phyloP scores from a whole-genome alignment of 2,888 invertebrate genomes.

The Xestia ashworthii region DNA sequence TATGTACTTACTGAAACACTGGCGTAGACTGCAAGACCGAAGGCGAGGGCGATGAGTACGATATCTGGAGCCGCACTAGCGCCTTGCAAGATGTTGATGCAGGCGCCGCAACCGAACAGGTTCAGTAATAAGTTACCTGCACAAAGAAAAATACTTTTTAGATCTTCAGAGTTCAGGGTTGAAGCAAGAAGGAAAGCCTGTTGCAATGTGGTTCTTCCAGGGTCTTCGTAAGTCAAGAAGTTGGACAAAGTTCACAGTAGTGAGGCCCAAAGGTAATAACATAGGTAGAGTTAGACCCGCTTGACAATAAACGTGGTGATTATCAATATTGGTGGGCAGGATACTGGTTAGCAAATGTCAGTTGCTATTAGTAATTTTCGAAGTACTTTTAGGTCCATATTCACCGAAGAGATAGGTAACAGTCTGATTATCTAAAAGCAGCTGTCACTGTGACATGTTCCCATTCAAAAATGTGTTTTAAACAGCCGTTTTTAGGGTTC shows the following conservation, averaged over 20 bases:
- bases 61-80: constrained; percentile 85
- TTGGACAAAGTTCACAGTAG: not conserved
- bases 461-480: too few relatives aligned
- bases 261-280: not conserved
- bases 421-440: too few relatives aligned
- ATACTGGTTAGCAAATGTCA: not conserved
- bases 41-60: constrained; percentile 95
- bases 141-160: not conserved
- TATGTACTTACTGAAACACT: constrained; percentile 93
- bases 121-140: constrained; percentile 95
- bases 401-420: too few relatives aligned
- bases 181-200: not conserved
- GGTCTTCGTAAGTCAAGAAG: not conserved
- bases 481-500: too few relatives aligned
- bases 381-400: not conserved
- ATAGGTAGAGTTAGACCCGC: not conserved
- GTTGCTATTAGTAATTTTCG: not conserved
- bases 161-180: not conserved
- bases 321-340: not conserved
- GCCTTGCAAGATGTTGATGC: constrained; percentile 90
- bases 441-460: too few relatives aligned
- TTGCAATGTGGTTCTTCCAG: not conserved
- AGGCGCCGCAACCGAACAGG: constrained; percentile 97
- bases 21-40: constrained; percentile 96
- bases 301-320: not conserved